Evolutionary conservation across 2,113 vertebrate species (phyloP).

Genomic region (Tamias sibiricus): DNA sequence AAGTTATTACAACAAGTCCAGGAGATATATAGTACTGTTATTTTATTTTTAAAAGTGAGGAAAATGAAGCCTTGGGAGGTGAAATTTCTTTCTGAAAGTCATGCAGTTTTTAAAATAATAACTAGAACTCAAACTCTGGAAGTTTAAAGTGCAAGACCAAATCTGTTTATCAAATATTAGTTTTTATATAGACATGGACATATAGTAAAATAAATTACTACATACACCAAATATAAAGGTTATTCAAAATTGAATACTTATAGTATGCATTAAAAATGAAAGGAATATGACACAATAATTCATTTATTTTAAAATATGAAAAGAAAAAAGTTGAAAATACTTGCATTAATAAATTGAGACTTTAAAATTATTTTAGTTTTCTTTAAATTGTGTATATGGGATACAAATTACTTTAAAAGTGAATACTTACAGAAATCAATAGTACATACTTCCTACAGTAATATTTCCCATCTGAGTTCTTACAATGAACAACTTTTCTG

Average conservation of each 20-base stretch:
- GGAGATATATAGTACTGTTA: not conserved
- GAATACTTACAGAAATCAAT: conserved; percentile 4
- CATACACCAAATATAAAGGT: not conserved
- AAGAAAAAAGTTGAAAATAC: not conserved
- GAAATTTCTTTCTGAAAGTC: not conserved
- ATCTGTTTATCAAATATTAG: not conserved
- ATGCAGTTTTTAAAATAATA: not conserved
- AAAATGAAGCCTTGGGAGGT: not conserved
- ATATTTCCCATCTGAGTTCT: not conserved
- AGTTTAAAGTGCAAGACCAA: not conserved
- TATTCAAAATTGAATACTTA: not conserved
- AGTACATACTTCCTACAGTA: not conserved
- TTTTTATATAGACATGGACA: not conserved
- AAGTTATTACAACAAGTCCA: not conserved
- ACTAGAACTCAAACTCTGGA: not conserved
- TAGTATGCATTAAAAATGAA: not conserved
- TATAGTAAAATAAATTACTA: not conserved
- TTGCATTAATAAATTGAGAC: not conserved
- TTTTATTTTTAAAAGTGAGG: not conserved
- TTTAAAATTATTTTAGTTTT: not conserved
- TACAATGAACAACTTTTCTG: not conserved
- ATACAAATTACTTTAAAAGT: not conserved
- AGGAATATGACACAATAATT: not conserved
- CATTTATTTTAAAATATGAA: not conserved
- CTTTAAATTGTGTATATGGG: not conserved